Evolutionary conservation across 2,797 vertebrate species (phyloP).

Genomic region (Artibeus lituratus): DNA sequence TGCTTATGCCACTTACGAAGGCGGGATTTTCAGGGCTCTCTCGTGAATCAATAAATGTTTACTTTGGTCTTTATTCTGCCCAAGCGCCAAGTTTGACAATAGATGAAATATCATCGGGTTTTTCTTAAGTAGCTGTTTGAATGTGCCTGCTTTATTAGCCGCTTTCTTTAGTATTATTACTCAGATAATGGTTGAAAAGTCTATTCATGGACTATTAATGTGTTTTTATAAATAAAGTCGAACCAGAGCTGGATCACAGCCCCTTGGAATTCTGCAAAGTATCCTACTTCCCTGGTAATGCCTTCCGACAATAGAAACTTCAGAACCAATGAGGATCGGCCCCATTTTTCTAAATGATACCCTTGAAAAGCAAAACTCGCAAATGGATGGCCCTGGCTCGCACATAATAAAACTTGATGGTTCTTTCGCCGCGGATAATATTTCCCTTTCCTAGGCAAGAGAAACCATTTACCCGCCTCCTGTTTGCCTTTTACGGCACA

Average conservation of each 20-base stretch:
- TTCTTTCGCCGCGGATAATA: conserved; percentile 64
- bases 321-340: conserved; percentile 47
- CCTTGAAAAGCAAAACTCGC: conserved; percentile 67
- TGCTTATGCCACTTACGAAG: conserved; percentile 65
- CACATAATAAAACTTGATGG: conserved; percentile 70
- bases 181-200: conserved; percentile 62
- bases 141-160: conserved; percentile 66
- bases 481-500: conserved; percentile 52
- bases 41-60: conserved; percentile 74
- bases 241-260: conserved; percentile 20
- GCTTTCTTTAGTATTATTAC: conserved; percentile 74
- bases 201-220: conserved; percentile 77
- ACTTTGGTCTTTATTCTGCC: conserved; percentile 70
- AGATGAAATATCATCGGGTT: conserved; percentile 66
- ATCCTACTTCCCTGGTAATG: conserved; percentile 56
- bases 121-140: conserved; percentile 73
- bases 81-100: conserved; percentile 71
- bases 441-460: conserved; percentile 54
- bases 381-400: conserved; percentile 58
- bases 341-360: conserved; percentile 62
- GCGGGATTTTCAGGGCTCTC: conserved; percentile 61
- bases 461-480: conserved; percentile 55
- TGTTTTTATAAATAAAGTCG: conserved; percentile 74
- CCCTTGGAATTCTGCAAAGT: conserved; percentile 56
- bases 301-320: conserved; percentile 63